These are phyloP conservation scores for Coecobrya sp. DNA, from an alignment of 2,888 invertebrate genomes.

Conservation along the genomic window DNA sequence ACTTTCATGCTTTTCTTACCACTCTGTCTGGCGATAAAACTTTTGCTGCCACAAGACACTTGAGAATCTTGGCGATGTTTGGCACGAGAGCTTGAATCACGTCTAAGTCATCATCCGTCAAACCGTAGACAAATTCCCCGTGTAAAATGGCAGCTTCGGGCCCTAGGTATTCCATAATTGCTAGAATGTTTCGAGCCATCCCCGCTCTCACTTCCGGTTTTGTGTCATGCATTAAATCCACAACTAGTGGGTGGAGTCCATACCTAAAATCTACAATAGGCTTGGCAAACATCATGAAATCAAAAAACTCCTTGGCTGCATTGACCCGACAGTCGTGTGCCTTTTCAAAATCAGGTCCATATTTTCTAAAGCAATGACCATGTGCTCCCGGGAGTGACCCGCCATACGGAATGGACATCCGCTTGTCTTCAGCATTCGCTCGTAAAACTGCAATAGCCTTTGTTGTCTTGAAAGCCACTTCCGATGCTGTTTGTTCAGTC, in stretches of 20 bases:
- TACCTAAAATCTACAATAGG: constrained; percentile 84
- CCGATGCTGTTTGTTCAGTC: not conserved
- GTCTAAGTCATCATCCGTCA: constrained; percentile 84
- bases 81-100: constrained; percentile 85
- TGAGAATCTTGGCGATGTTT: constrained; percentile 82
- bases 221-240: constrained; percentile 83
- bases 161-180: constrained; percentile 83
- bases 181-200: constrained; percentile 79
- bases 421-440: constrained; percentile 46
- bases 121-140: constrained; percentile 84
- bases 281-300: constrained; percentile 83
- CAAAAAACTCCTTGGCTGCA: constrained; percentile 81
- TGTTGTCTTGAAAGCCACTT: not conserved
- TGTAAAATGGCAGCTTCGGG: constrained; percentile 77
- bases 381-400: not conserved
- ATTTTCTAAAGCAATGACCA: not conserved
- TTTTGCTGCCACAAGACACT: constrained; percentile 83
- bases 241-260: constrained; percentile 83
- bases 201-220: constrained; percentile 79
- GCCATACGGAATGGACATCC: constrained; percentile 69
- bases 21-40: constrained; percentile 84
- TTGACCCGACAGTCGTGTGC: constrained; percentile 78
- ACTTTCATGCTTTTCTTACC: constrained; percentile 63
- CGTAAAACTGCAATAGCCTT: constrained; percentile 45
- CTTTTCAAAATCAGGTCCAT: constrained; percentile 61